phyloP scores from a whole-genome alignment of 2,888 invertebrate genomes.

The Dasysyrphus albostriatus region DNA sequence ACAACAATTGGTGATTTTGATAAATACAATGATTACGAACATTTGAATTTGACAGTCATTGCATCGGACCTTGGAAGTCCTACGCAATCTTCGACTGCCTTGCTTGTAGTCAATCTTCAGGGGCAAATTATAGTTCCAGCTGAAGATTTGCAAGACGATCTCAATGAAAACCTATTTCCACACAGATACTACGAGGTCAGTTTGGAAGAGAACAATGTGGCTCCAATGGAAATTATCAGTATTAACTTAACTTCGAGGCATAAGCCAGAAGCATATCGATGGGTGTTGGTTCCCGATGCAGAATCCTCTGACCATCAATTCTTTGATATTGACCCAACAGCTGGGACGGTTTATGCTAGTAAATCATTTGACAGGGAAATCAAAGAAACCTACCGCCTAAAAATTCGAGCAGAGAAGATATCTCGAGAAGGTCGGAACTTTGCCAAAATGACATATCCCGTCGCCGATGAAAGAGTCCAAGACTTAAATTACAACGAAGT shows the following conservation, averaged over 20 bases:
- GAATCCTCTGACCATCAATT: constrained; percentile 85
- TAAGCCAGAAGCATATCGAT: constrained; percentile 87
- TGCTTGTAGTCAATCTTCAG: constrained; percentile 88
- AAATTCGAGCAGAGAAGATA: constrained; percentile 84
- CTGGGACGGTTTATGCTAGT: constrained; percentile 90
- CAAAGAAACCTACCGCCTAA: constrained; percentile 87
- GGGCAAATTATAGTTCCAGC: constrained; percentile 78
- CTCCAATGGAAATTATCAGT: constrained; percentile 90
- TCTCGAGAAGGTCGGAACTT: constrained; percentile 88
- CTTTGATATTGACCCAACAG: constrained; percentile 90
- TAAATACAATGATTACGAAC: constrained; percentile 83
- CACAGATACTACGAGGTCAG: constrained; percentile 92
- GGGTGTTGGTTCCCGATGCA: constrained; percentile 87
- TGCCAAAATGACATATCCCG: constrained; percentile 91
- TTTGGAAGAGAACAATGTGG: constrained; percentile 91
- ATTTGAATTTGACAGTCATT: constrained; percentile 91
- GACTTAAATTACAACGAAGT: constrained; percentile 91
- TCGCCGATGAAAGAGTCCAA: constrained; percentile 89
- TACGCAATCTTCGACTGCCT: constrained; percentile 91
- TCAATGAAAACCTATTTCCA: constrained; percentile 84
- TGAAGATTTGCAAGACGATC: constrained; percentile 84
- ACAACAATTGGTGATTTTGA: constrained; percentile 88
- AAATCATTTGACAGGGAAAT: constrained; percentile 90
- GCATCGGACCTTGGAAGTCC: constrained; percentile 95
- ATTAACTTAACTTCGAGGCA: constrained; percentile 90